A percentile compares a stretch with the other conserved stretches of the same genome.
Conservation (phyloP, 2,888 invertebrate species). For the Ormia ochracea region DNA sequence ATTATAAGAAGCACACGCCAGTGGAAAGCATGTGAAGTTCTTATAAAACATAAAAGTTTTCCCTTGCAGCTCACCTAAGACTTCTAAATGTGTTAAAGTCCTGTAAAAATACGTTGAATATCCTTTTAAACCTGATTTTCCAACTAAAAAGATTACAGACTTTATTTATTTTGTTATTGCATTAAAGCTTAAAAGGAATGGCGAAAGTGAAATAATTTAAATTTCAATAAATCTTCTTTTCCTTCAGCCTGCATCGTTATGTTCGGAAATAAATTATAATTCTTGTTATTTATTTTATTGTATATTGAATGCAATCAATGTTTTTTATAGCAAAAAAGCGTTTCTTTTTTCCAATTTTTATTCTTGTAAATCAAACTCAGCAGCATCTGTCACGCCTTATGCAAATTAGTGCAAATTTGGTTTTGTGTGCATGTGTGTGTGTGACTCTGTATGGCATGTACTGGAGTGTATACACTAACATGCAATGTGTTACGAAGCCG, state of each 20-base stretch:
- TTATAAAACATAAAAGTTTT: no score
- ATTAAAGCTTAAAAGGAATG: background rate
- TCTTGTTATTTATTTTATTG: slow-evolving; percentile 38
- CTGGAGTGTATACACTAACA: background rate
- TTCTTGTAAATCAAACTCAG: slow-evolving; percentile 50
- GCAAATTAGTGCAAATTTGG: slow-evolving; percentile 58
- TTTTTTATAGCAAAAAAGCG: slow-evolving; percentile 7
- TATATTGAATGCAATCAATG: slow-evolving; percentile 42
- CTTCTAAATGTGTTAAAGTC: no score
- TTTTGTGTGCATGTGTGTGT: slow-evolving; percentile 7
- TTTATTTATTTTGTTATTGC: no score
- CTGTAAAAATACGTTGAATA: no score
- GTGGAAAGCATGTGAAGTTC: no score
- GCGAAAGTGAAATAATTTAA: background rate
- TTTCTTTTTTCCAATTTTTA: slow-evolving; percentile 6
- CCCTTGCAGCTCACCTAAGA: no score
- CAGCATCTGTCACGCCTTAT: slow-evolving; percentile 60
- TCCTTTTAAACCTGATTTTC: no score
- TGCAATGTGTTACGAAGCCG: background rate
- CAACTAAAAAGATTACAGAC: no score
- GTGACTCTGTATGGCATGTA: background rate
- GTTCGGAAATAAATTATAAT: background rate
- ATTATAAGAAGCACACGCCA: no score
- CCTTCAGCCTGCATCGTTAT: background rate
- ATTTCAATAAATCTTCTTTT: slow-evolving; percentile 23